Percentiles rank a stretch among this genome's conserved stretches.
Evolutionary conservation across 53 echinoderm and acorn worm genomes (phyloP).

Genomic region (Echinometra lucunter): DNA sequence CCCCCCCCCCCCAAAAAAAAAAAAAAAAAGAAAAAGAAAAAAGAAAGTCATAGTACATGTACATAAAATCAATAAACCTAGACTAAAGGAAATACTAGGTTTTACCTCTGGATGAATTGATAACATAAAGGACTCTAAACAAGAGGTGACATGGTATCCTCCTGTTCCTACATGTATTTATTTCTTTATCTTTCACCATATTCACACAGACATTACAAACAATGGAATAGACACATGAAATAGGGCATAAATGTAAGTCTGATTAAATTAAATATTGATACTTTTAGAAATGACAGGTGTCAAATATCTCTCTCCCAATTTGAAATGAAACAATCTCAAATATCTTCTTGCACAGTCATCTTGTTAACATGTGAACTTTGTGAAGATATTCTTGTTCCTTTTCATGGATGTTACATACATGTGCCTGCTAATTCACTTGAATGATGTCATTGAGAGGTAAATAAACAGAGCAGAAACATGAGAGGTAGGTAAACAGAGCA

Average conservation of each 20-base stretch:
- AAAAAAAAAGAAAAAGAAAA: too few relatives aligned
- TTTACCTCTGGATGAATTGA: too few relatives aligned
- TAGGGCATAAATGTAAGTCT: neutral
- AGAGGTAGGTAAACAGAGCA: neutral
- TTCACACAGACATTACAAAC: too few relatives aligned
- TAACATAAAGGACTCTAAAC: too few relatives aligned
- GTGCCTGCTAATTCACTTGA: neutral
- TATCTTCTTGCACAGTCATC: neutral
- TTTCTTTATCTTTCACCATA: too few relatives aligned
- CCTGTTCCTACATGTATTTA: too few relatives aligned
- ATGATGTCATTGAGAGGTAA: neutral
- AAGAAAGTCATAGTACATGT: too few relatives aligned
- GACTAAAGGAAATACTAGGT: too few relatives aligned
- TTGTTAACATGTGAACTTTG: neutral
- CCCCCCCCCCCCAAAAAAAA: too few relatives aligned
- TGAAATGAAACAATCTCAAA: neutral
- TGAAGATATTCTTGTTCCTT: neutral
- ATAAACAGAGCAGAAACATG: neutral
- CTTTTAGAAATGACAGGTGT: neutral
- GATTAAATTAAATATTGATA: neutral
- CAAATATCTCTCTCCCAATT: neutral
- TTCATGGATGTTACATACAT: neutral
- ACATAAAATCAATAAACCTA: too few relatives aligned
- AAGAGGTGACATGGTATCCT: too few relatives aligned
- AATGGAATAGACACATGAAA: neutral